A percentile compares a stretch with the other conserved stretches of the same genome.
phyloP scores from a whole-genome alignment of 1,140 invertebrate genomes.

The Oscheius sp. region DNA sequence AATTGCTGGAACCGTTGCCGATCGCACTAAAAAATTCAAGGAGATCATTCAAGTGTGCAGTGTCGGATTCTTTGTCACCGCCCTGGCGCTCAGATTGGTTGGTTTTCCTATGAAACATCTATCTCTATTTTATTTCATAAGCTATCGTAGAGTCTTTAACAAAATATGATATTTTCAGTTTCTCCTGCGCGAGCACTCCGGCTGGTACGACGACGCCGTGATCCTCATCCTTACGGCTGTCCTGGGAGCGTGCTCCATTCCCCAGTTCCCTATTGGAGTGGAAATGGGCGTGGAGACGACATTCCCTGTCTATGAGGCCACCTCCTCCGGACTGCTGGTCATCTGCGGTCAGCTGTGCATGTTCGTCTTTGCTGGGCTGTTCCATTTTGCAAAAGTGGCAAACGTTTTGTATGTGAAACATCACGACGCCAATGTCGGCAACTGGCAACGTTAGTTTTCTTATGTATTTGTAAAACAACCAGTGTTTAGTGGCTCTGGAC shows the following conservation, averaged over 20 bases:
- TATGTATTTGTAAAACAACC: background rate
- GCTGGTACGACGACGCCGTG: constrained; percentile 7
- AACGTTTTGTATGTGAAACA: background rate
- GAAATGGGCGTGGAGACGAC: constrained; percentile 55
- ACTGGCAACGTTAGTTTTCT: background rate
- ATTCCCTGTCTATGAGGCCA: constrained; percentile 55
- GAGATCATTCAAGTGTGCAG: constrained; percentile 44
- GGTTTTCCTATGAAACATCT: constrained; percentile 10
- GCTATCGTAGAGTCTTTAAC: background rate
- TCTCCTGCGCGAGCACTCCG: constrained; percentile 6
- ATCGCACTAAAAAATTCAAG: constrained; percentile 36
- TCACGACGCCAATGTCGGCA: background rate
- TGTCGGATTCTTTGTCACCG: constrained; percentile 26
- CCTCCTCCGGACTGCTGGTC: constrained; percentile 47
- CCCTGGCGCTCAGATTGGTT: constrained; percentile 35
- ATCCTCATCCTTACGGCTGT: constrained; percentile 28
- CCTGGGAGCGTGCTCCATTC: constrained; percentile 48
- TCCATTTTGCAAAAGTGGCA: background rate
- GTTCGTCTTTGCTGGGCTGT: constrained; percentile 19
- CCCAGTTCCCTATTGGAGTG: constrained; percentile 51
- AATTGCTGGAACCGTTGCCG: constrained; percentile 38
- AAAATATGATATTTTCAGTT: constrained; percentile 9
- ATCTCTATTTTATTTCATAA: background rate
- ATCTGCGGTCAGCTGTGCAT: constrained; percentile 26
- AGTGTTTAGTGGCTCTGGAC: constrained; percentile 28